These are phyloP conservation scores for Eugnorisma glareosa DNA, from an alignment of 2,888 invertebrate genomes.

Conservation along the genomic window DNA sequence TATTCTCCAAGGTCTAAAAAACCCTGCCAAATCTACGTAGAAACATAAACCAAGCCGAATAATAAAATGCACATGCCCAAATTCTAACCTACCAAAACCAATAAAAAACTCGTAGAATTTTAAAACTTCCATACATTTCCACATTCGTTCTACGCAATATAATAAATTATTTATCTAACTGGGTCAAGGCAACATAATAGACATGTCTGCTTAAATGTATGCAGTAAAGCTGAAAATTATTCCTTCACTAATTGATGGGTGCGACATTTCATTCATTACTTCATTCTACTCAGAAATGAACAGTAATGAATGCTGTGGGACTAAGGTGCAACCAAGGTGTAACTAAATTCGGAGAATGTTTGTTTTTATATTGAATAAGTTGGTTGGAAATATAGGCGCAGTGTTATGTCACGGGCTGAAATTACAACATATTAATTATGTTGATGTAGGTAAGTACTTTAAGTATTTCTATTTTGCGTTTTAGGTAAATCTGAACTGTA, in stretches of 20 bases:
- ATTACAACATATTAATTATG: neutral
- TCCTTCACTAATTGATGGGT: conserved; percentile 55
- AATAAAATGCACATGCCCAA: conserved; percentile 16
- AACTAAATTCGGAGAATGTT: conserved; percentile 47
- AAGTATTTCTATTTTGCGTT: neutral
- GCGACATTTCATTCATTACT: conserved; percentile 57
- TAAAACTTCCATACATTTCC: conserved; percentile 32
- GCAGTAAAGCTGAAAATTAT: conserved; percentile 40
- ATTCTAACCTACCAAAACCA: neutral
- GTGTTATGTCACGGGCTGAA: conserved; percentile 4
- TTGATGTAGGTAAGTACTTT: neutral
- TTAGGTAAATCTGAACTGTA: neutral
- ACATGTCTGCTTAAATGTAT: conserved; percentile 55
- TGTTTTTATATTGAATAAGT: neutral
- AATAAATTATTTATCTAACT: conserved; percentile 59
- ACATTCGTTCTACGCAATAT: conserved; percentile 43
- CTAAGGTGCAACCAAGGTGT: conserved; percentile 5
- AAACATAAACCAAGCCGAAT: conserved; percentile 1
- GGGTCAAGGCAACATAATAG: conserved; percentile 63
- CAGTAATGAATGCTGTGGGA: conserved; percentile 42
- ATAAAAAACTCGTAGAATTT: conserved; percentile 46
- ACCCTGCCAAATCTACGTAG: neutral
- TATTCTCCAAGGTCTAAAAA: conserved; percentile 20
- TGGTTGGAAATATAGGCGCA: conserved; percentile 1
- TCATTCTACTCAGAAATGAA: conserved; percentile 53